Evolutionary conservation across 37 sponge, comb jelly and placozoan species (phyloP).

Genomic region (Axinella damicornis): DNA sequence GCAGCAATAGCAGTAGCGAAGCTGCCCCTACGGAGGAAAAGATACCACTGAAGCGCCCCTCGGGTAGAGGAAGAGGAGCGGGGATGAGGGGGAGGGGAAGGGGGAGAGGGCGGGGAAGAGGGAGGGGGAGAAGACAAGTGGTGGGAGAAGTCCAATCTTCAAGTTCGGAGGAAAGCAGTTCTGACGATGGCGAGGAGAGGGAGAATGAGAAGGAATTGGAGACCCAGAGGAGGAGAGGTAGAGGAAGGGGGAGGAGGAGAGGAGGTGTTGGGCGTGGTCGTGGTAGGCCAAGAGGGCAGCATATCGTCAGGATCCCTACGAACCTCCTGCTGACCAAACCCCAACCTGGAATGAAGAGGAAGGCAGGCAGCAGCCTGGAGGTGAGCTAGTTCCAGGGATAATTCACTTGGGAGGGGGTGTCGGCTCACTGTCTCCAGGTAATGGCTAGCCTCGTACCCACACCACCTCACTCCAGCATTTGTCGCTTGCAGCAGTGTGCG

Average conservation of each 20-base stretch:
- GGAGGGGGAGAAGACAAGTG: background rate
- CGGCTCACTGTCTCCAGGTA: too few relatives aligned
- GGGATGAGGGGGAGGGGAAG: constrained; percentile 27
- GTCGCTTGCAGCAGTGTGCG: background rate
- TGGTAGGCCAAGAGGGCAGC: background rate
- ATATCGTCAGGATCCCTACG: constrained; percentile 23
- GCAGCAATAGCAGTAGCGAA: constrained; percentile 37
- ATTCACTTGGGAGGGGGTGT: too few relatives aligned
- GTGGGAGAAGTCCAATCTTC: constrained; percentile 1
- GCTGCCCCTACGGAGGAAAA: background rate
- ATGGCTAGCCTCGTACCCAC: too few relatives aligned
- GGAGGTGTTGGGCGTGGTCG: background rate
- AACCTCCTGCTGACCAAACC: background rate
- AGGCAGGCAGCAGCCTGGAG: background rate
- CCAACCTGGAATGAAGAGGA: constrained; percentile 10
- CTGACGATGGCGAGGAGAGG: constrained; percentile 7
- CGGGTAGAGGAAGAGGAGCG: background rate
- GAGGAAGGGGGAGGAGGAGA: constrained; percentile 42
- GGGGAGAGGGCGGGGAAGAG: constrained; percentile 17
- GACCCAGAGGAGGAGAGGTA: constrained; percentile 6
- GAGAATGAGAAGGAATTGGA: background rate
- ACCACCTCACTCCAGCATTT: background rate
- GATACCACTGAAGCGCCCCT: background rate
- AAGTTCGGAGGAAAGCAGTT: constrained; percentile 25
- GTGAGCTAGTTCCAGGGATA: background rate